A percentile compares a stretch with the other conserved stretches of the same genome.
Conservation (phyloP, 2,113 vertebrate species). For the Ancistrus triradiatus region DNA sequence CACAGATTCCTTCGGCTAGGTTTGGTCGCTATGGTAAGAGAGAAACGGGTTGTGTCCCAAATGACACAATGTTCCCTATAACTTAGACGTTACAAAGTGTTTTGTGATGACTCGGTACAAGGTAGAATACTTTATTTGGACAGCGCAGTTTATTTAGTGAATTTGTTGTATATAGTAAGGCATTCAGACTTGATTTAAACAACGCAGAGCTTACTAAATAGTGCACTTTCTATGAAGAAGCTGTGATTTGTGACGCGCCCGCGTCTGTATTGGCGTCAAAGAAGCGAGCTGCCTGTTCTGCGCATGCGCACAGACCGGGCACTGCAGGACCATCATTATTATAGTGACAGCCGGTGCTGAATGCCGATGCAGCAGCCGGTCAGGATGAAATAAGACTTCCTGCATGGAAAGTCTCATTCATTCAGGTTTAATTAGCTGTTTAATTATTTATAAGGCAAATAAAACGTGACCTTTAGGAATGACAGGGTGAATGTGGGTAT, state of each 20-base stretch:
- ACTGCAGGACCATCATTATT: constrained; percentile 23
- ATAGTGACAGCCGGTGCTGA: background rate
- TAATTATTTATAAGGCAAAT: background rate
- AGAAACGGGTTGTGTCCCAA: background rate
- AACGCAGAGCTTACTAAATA: too few species aligned
- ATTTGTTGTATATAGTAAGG: too few species aligned
- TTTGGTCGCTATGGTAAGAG: too few species aligned
- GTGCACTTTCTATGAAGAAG: too few species aligned
- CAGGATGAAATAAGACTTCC: background rate
- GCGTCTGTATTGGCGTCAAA: too few species aligned
- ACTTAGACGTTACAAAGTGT: background rate
- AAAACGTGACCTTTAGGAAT: background rate
- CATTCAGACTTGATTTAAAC: too few species aligned
- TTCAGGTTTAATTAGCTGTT: background rate
- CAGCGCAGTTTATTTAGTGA: too few species aligned
- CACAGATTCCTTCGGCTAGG: too few species aligned
- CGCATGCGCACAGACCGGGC: constrained; percentile 44
- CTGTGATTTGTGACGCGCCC: background rate
- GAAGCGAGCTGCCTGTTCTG: background rate
- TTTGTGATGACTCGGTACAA: too few species aligned
- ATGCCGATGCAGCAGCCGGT: background rate
- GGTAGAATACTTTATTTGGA: too few species aligned
- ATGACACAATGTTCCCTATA: background rate
- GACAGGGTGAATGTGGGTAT: background rate
- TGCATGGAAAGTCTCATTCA: background rate